phyloP scores from a whole-genome alignment of 2,888 invertebrate species.

The Diarsia mendica region DNA sequence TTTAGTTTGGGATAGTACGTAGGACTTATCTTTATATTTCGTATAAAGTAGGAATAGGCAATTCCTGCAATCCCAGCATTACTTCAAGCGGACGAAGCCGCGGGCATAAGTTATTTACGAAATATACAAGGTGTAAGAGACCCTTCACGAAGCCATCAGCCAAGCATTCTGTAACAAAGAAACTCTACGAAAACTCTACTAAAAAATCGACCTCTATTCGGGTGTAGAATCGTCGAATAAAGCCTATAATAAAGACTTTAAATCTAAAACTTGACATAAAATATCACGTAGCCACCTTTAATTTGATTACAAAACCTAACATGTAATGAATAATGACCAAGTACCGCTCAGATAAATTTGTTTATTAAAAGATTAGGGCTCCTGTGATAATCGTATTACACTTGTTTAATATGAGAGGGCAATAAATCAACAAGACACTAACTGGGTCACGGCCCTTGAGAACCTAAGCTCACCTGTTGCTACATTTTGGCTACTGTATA shows the following conservation, averaged over 20 bases:
- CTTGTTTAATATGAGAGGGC: slow-evolving; percentile 66
- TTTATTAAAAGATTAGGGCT: slow-evolving; percentile 59
- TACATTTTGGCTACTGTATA: slow-evolving; percentile 48
- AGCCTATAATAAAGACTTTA: background rate
- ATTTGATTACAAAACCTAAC: slow-evolving; percentile 28
- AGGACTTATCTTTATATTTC: background rate
- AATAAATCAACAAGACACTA: slow-evolving; percentile 72
- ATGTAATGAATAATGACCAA: slow-evolving; percentile 41
- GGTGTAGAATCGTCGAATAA: too few species aligned
- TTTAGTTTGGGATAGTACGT: background rate
- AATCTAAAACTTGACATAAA: slow-evolving; percentile 15
- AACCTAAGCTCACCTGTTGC: slow-evolving; percentile 64
- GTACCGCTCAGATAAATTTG: slow-evolving; percentile 43
- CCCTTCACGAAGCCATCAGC: too few species aligned
- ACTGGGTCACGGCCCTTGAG: slow-evolving; percentile 72
- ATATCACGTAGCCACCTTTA: slow-evolving; percentile 27
- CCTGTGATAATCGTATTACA: slow-evolving; percentile 66
- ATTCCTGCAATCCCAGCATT: too few species aligned
- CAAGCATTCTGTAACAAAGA: too few species aligned
- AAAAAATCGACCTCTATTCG: too few species aligned
- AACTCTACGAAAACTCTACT: too few species aligned
- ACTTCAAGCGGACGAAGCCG: too few species aligned
- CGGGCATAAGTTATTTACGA: too few species aligned
- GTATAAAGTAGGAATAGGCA: background rate
- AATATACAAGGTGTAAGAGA: too few species aligned